phyloP scores from a whole-genome alignment of 2,113 vertebrate species.

The Crocuta crocuta region DNA sequence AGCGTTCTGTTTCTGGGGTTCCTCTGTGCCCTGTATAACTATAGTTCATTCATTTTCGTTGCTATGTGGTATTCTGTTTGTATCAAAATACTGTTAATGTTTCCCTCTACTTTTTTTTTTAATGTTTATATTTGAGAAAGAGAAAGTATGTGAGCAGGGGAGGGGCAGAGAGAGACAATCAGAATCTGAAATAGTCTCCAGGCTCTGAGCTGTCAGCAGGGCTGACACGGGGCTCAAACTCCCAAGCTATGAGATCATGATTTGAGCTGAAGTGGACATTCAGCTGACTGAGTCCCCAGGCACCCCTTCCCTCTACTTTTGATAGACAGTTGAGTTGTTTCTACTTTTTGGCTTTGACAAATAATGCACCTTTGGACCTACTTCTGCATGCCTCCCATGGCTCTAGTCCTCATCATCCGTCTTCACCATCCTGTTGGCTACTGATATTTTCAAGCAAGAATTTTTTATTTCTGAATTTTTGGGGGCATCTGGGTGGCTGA shows the following conservation, averaged over 20 bases:
- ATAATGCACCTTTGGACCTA: not conserved
- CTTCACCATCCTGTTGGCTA: not conserved
- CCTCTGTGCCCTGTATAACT: not conserved
- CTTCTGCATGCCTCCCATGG: not conserved
- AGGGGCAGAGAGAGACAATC: too few relatives aligned
- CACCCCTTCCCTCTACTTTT: not conserved
- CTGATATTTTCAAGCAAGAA: not conserved
- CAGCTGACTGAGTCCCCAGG: too few relatives aligned
- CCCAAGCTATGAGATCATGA: too few relatives aligned
- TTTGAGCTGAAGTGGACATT: too few relatives aligned
- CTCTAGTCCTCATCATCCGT: not conserved
- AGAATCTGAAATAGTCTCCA: too few relatives aligned
- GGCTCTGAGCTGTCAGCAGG: too few relatives aligned
- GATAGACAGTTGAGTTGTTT: not conserved
- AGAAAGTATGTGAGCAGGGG: too few relatives aligned
- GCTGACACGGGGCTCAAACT: too few relatives aligned
- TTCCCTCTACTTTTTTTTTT: not conserved
- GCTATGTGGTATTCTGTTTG: not conserved
- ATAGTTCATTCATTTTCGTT: not conserved
- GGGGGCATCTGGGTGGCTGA: too few relatives aligned
- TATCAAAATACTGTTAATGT: not conserved
- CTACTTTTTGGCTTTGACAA: not conserved
- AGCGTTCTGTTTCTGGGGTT: not conserved
- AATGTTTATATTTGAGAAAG: too few relatives aligned
- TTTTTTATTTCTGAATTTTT: not conserved